Evolutionary conservation across 2,888 invertebrate species (phyloP), one percentile per base, ranked within the genome.

Genomic region (Chymomyza fuscimana): DNA sequence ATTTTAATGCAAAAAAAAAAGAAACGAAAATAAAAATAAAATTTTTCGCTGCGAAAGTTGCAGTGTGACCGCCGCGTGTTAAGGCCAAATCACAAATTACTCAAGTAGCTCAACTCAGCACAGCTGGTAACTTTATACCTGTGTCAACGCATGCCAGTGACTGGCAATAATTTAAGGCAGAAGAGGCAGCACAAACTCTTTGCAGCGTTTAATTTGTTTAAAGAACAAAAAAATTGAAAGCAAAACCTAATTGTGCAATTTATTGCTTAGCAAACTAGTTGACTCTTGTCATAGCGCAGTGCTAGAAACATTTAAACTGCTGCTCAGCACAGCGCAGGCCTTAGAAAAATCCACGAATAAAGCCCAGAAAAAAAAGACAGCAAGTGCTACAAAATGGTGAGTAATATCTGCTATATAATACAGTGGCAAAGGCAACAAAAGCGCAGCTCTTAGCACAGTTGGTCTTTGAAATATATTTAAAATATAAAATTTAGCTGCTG

Each of bases 331-430:
- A 46, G 40, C 12, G 40, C 40, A 46, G 40, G 40, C 40, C 12
- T 46, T 12, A 46, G 12, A 46, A 46, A 46, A 46, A 46, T 12
- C 4, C 12, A 46, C 40, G 12, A 16, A 69, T 19, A 60, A 29
- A 32, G 9, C 32, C 60, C 62, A 69, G 29, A 78, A 71, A 63
- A 56, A 69, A 56, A 63, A 65, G 71, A 68, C 69, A 79, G 67
- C 67, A 65, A 72, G 65, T 72, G 72, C 63, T 69, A 65, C 75
- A 84, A 86, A 87, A 84, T 84, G 83, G 83, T 84, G 83, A 84
- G 83, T 84, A 84, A 84, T 84, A 75, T 63, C 73, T 61, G 63
- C 67, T 75, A 78, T 73, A 77, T 73, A 67, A 67, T 72, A 63
- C 46, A 70, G 12, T 46, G 40, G 40, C 58, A 77, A 73, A 62